A percentile compares a stretch with the other conserved stretches of the same genome.
These are phyloP conservation scores for Mormyrus iriodes DNA, from an alignment of 2,113 vertebrate species.

Conservation along the genomic window DNA sequence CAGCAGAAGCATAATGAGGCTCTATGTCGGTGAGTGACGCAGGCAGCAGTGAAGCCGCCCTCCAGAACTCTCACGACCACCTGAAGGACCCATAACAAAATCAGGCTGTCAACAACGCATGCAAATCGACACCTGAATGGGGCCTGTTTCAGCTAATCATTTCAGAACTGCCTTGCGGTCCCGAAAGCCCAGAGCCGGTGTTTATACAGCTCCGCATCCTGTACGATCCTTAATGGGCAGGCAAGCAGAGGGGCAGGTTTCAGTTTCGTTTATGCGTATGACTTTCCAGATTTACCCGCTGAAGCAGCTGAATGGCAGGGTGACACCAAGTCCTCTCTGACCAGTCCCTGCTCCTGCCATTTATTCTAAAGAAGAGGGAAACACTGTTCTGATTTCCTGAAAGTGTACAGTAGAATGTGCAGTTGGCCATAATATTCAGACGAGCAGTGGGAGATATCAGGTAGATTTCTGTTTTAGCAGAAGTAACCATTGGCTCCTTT, in stretches of 20 bases:
- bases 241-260: background rate
- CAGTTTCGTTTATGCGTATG: background rate
- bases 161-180: background rate
- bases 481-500: background rate
- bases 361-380: background rate
- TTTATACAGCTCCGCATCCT: background rate
- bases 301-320: background rate
- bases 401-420: background rate
- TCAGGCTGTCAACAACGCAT: background rate
- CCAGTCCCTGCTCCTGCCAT: background rate
- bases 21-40: background rate
- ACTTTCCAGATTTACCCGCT: background rate
- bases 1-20: background rate
- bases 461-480: background rate
- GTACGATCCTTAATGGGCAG: background rate
- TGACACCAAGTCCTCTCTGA: background rate
- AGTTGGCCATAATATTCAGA: background rate
- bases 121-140: slow-evolving; percentile 22
- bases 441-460: background rate
- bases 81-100: background rate
- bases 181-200: background rate
- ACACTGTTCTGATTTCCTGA: background rate
- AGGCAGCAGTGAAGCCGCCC: background rate
- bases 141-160: background rate
- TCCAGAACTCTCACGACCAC: background rate